Conservation (phyloP, 2,797 vertebrate genomes). For the Pseudotriccus pelzelni region DNA sequence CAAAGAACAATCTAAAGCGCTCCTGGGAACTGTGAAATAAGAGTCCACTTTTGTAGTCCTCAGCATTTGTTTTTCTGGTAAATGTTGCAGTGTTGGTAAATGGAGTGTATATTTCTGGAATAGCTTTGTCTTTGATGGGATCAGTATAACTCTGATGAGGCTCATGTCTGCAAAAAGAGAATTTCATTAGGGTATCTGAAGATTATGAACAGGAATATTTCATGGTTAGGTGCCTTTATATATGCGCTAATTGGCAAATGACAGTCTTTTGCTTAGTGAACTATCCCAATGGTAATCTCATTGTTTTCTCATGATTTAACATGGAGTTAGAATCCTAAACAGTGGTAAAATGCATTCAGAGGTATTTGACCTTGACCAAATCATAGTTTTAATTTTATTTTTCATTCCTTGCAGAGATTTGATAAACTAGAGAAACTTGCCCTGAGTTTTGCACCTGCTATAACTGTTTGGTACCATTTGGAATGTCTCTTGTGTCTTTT, state of each 20-base stretch:
- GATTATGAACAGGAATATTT: background rate
- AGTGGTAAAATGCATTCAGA: background rate
- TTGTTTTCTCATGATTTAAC: background rate
- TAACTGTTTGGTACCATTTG: background rate
- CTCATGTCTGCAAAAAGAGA: background rate
- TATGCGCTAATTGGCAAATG: background rate
- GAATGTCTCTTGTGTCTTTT: background rate
- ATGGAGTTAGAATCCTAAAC: background rate
- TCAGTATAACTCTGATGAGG: background rate
- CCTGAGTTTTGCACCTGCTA: conserved; percentile 6
- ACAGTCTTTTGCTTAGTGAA: background rate
- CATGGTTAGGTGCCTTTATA: background rate
- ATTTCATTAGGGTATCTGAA: background rate
- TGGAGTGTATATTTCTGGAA: background rate
- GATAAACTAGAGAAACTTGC: conserved; percentile 22
- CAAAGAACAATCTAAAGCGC: background rate
- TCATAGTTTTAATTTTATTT: background rate
- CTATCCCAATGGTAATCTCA: background rate
- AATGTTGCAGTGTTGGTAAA: background rate
- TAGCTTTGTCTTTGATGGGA: background rate
- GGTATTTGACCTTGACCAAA: conserved; percentile 22
- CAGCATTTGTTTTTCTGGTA: background rate
- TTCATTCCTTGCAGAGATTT: conserved; percentile 31
- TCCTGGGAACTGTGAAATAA: background rate
- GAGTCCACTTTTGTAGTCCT: background rate